These are phyloP conservation scores for Atractosteus spatula DNA, from an alignment of 2,113 vertebrate species.

Conservation along the genomic window DNA sequence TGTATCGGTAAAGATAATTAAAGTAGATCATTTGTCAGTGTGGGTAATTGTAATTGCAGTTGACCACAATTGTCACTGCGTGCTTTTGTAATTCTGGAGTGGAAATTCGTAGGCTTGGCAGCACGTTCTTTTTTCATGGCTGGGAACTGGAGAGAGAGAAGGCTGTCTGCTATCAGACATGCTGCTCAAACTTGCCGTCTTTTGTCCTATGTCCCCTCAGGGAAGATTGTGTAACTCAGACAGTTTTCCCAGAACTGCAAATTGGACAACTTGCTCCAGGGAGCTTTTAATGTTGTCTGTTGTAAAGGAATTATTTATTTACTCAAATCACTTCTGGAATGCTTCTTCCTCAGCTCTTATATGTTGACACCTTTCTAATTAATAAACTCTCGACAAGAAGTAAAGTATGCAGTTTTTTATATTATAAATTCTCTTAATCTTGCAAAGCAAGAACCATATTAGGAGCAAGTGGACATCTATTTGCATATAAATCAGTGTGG, in stretches of 20 bases:
- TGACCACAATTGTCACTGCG: too few relatives aligned
- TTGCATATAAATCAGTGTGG: too few relatives aligned
- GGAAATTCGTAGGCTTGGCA: too few relatives aligned
- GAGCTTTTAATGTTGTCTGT: conserved; percentile 35
- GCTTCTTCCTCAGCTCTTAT: conserved; percentile 25
- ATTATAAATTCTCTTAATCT: too few relatives aligned
- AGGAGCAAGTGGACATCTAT: too few relatives aligned
- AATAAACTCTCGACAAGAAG: too few relatives aligned
- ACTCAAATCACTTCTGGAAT: conserved; percentile 43
- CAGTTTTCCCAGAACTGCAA: conserved; percentile 65
- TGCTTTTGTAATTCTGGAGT: too few relatives aligned
- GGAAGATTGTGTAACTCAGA: conserved; percentile 51
- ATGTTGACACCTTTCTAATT: conserved; percentile 26
- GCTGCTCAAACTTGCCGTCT: conserved; percentile 35
- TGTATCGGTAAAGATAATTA: too few relatives aligned
- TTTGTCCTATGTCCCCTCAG: conserved; percentile 59
- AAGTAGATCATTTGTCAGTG: too few relatives aligned
- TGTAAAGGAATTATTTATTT: conserved; percentile 60
- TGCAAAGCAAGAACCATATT: too few relatives aligned
- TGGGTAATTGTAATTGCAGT: too few relatives aligned
- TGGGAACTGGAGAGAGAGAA: conserved; percentile 38
- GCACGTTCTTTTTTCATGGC: conserved; percentile 9
- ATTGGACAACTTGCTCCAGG: conserved; percentile 41
- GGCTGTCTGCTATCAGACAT: conserved; percentile 46
- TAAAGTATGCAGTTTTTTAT: too few relatives aligned